These are phyloP conservation scores for Hymenochirus boettgeri DNA, from an alignment of 2,113 vertebrate species.

Conservation along the genomic window DNA sequence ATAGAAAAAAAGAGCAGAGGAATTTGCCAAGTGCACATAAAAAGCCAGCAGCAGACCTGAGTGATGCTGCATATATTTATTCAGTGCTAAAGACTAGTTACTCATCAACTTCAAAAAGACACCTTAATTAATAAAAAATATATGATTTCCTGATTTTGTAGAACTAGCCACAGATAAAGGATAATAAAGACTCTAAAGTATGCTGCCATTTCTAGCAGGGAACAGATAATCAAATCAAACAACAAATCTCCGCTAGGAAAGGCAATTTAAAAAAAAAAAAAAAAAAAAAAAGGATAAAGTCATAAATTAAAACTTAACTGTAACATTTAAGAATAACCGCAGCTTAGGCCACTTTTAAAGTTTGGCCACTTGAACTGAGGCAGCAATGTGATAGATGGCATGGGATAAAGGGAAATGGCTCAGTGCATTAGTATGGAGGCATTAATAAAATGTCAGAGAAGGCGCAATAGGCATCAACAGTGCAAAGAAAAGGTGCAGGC, in stretches of 20 bases:
- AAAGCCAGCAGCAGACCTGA: slow-evolving; percentile 2
- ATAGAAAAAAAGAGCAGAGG: neutral
- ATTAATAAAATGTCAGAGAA: slow-evolving; percentile 25
- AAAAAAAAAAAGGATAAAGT: slow-evolving; percentile 13
- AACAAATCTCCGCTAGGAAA: neutral
- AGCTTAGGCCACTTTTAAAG: slow-evolving; percentile 1
- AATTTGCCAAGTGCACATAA: neutral
- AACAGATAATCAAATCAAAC: neutral
- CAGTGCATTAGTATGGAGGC: slow-evolving; percentile 41
- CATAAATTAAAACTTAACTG: neutral
- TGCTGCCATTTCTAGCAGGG: neutral
- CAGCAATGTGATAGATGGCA: slow-evolving; percentile 20
- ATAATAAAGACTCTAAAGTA: slow-evolving; percentile 9
- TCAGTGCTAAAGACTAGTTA: slow-evolving; percentile 40
- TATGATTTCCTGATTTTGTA: slow-evolving; percentile 33
- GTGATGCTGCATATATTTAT: slow-evolving; percentile 38
- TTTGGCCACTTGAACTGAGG: slow-evolving; percentile 28
- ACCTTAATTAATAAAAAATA: slow-evolving; percentile 19
- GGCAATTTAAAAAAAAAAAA: neutral
- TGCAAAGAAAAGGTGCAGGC: slow-evolving; percentile 37
- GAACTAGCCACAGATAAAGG: slow-evolving; percentile 24
- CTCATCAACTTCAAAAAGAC: slow-evolving; percentile 27
- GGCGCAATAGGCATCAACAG: slow-evolving; percentile 41
- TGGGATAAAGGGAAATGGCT: slow-evolving; percentile 17
- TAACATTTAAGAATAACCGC: slow-evolving; percentile 12